These are phyloP conservation scores for Sus cebifrons DNA, from an alignment of 2,797 vertebrate genomes.

Conservation along the genomic window DNA sequence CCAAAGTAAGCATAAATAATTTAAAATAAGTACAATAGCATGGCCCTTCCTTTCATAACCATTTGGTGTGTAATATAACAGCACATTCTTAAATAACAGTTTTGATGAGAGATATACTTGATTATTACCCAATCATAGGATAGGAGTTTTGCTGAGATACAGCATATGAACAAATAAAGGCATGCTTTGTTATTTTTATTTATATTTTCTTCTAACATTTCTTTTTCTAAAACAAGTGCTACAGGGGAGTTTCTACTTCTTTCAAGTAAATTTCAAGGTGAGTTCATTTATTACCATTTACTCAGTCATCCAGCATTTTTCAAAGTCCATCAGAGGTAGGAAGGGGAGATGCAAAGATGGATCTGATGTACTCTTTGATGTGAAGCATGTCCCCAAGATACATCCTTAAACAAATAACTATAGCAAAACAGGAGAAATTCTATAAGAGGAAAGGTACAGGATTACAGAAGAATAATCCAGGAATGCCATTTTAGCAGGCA, in stretches of 20 bases:
- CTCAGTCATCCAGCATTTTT: neutral
- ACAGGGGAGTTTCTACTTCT: neutral
- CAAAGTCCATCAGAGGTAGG: neutral
- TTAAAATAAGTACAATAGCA: neutral
- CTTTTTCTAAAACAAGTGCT: neutral
- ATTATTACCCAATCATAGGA: neutral
- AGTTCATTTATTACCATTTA: neutral
- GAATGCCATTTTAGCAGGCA: neutral
- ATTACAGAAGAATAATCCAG: neutral
- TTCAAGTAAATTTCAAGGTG: neutral
- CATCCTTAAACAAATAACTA: neutral
- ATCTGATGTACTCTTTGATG: neutral
- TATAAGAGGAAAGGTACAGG: neutral
- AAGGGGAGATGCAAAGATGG: neutral
- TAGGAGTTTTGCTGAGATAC: neutral
- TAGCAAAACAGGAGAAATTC: neutral
- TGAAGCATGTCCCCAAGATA: neutral
- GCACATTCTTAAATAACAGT: neutral
- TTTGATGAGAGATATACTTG: neutral
- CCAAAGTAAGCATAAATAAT: neutral
- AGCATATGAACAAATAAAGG: neutral
- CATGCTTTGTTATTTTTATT: constrained; percentile 7
- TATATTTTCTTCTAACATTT: constrained; percentile 46
- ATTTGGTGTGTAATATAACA: neutral
- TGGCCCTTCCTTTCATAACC: neutral